A percentile compares a stretch with the other conserved stretches of the same genome.
phyloP scores from a whole-genome alignment of 2,113 vertebrate species.

The Rhombomys opimus region DNA sequence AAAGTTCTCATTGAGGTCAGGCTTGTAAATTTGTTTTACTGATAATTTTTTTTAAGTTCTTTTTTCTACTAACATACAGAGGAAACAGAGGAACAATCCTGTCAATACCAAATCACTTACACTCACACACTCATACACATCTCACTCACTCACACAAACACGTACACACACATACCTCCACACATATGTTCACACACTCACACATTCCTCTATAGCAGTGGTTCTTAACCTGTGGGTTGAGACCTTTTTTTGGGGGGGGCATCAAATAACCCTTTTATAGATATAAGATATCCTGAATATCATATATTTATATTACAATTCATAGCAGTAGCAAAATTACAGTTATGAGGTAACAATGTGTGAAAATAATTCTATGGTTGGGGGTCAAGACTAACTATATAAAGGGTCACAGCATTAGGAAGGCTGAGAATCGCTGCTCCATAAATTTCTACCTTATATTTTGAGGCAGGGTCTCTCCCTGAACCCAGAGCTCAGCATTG shows the following conservation, averaged over 20 bases:
- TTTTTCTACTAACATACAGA: conserved; percentile 10
- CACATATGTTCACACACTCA: no score
- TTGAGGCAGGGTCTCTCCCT: not conserved
- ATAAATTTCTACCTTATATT: not conserved
- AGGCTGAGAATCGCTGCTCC: not conserved
- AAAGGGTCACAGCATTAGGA: not conserved
- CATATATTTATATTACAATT: not conserved
- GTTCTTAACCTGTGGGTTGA: not conserved
- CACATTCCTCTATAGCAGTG: not conserved
- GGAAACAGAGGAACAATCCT: not conserved
- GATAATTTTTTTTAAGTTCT: not conserved
- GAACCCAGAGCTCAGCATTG: not conserved
- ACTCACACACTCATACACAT: no score
- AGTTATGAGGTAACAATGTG: not conserved
- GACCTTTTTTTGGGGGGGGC: not conserved
- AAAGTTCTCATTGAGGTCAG: conserved; percentile 33
- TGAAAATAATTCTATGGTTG: not conserved
- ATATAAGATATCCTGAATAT: not conserved
- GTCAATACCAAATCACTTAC: not conserved
- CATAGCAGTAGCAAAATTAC: not conserved
- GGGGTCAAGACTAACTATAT: not conserved
- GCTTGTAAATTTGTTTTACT: conserved; percentile 37
- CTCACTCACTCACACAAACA: not conserved
- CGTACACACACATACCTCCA: not conserved
- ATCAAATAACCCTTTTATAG: not conserved